These are phyloP conservation scores for Grammomys surdaster DNA, from an alignment of 2,113 vertebrate species.

Conservation along the genomic window DNA sequence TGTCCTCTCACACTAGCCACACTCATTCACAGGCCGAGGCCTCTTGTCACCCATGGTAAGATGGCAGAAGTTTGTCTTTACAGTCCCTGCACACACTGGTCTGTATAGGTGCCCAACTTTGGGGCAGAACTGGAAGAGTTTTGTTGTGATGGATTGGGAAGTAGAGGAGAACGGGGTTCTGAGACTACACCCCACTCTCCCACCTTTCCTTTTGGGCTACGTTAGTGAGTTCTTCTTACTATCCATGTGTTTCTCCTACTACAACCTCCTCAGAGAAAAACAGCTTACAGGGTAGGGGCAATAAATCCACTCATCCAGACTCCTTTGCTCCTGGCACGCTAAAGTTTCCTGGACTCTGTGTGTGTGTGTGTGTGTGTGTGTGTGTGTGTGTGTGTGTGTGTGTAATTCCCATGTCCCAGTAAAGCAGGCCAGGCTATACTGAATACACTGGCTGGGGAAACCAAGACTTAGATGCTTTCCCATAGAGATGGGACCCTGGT, in stretches of 20 bases:
- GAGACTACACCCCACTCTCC: neutral
- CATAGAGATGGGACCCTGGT: neutral
- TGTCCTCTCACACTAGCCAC: neutral
- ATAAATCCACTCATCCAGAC: neutral
- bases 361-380: neutral
- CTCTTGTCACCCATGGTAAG: neutral
- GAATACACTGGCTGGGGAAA: neutral
- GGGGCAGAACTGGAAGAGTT: neutral
- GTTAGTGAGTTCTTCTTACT: neutral
- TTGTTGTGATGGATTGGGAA: neutral
- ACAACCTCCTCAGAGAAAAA: neutral
- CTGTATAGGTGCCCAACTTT: neutral
- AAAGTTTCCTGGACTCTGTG: neutral
- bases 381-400: too few species aligned
- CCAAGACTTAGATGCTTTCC: neutral
- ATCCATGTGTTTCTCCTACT: too few species aligned
- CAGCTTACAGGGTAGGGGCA: neutral
- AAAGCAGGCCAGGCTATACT: neutral
- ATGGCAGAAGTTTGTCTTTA: neutral
- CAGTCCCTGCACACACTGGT: neutral
- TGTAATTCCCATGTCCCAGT: neutral
- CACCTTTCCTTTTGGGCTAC: neutral
- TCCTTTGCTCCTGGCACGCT: neutral
- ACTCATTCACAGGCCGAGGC: neutral
- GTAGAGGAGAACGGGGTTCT: neutral